These are phyloP conservation scores for Phycodurus eques DNA, from an alignment of 2,113 vertebrate genomes.

Conservation along the genomic window DNA sequence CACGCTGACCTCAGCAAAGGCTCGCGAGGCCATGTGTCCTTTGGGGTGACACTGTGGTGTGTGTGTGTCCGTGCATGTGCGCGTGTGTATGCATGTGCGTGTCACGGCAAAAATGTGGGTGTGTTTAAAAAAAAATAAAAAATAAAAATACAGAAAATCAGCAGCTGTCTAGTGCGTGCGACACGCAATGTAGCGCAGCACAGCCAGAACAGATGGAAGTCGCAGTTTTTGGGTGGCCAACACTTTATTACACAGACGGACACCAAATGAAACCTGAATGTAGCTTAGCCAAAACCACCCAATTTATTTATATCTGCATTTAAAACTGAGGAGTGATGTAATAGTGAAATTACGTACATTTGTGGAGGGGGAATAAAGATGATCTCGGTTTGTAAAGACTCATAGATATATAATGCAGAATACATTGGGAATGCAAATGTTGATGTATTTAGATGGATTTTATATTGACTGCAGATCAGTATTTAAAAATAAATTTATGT, in stretches of 20 bases:
- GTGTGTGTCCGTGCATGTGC: too few species aligned
- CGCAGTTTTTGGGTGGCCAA: background rate
- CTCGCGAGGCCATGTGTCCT: background rate
- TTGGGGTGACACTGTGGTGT: background rate
- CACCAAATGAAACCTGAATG: background rate
- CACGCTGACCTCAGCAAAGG: conserved; percentile 1
- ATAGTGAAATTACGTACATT: too few species aligned
- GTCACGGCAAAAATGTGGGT: too few species aligned
- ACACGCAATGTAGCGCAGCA: background rate
- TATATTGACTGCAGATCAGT: too few species aligned
- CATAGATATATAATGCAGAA: too few species aligned
- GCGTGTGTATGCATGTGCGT: too few species aligned
- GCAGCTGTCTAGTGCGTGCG: background rate
- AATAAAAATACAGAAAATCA: background rate
- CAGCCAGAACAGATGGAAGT: background rate
- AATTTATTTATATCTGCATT: background rate
- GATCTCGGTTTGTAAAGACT: too few species aligned
- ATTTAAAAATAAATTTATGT: too few species aligned
- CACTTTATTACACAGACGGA: background rate
- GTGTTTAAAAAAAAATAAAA: too few species aligned
- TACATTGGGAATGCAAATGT: too few species aligned
- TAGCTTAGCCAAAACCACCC: background rate
- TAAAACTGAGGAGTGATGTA: background rate
- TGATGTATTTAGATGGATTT: too few species aligned
- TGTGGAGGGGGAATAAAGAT: too few species aligned